Percentiles rank a stretch among this genome's conserved stretches.
Conservation (phyloP, 2,797 vertebrate genomes). For the Harpagifer antarcticus region DNA sequence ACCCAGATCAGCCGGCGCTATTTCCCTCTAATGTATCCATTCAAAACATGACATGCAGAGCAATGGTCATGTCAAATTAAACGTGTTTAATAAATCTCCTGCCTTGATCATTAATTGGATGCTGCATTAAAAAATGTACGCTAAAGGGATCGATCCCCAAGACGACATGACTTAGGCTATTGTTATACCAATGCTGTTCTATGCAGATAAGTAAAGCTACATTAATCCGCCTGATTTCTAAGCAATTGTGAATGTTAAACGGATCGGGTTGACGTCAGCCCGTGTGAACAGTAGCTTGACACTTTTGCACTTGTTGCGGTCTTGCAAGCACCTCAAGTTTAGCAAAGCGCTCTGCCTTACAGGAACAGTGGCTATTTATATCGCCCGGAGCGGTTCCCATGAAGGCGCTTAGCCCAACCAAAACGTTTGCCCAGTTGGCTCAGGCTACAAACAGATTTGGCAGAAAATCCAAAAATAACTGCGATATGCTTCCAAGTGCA, state of each 20-base stretch:
- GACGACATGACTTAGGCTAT: accelerated
- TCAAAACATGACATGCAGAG: background rate
- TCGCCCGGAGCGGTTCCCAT: conserved; percentile 72
- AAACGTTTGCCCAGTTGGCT: conserved; percentile 71
- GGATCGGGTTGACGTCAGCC: background rate
- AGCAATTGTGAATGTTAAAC: background rate
- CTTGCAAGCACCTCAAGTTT: conserved; percentile 51
- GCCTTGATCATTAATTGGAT: background rate
- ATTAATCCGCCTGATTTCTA: background rate
- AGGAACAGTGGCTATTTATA: conserved; percentile 77
- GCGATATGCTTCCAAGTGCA: conserved; percentile 46
- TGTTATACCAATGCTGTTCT: too few species aligned
- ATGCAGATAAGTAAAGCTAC: background rate
- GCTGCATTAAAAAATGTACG: background rate
- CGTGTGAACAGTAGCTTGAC: conserved; percentile 28
- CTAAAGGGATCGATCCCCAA: background rate
- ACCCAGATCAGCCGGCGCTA: background rate
- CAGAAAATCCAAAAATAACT: conserved; percentile 77
- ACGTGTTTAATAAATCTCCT: background rate
- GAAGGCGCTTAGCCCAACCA: conserved; percentile 67
- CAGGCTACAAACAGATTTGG: conserved; percentile 70
- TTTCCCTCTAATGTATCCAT: background rate
- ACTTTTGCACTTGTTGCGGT: conserved; percentile 79
- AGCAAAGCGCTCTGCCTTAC: conserved; percentile 53
- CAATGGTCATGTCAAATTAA: background rate